Percentiles rank a stretch among this genome's conserved stretches.
Evolutionary conservation across 1,140 invertebrate species (phyloP).

Genomic region (Platorchestia sp.): DNA sequence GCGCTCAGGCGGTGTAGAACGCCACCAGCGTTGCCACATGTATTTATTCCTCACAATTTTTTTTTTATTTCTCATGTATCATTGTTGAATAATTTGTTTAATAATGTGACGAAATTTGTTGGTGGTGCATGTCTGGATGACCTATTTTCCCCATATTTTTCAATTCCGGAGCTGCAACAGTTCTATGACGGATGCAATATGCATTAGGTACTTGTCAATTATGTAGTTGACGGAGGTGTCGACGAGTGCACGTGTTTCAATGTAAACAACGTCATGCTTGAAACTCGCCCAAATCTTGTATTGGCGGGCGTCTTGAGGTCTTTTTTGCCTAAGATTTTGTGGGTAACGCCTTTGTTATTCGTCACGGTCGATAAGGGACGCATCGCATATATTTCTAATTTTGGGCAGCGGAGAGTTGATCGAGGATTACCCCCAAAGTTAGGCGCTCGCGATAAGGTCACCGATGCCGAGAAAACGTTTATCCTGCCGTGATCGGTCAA

Average conservation of each 20-base stretch:
- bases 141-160: background rate
- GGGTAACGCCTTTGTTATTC: conserved; percentile 31
- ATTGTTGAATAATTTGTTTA: background rate
- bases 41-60: conserved; percentile 50
- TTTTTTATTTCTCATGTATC: conserved; percentile 10
- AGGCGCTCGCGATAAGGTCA: conserved; percentile 51
- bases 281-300: conserved; percentile 47
- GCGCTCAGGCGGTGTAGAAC: conserved; percentile 66
- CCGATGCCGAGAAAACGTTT: conserved; percentile 45
- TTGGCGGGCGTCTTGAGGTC: background rate
- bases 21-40: conserved; percentile 61
- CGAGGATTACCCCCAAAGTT: conserved; percentile 49
- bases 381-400: conserved; percentile 38
- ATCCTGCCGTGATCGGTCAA: conserved; percentile 49
- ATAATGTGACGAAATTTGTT: background rate
- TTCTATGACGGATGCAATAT: conserved; percentile 62
- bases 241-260: conserved; percentile 65
- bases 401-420: conserved; percentile 41
- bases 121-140: background rate
- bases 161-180: background rate
- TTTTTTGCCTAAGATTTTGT: background rate
- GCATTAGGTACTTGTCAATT: conserved; percentile 67
- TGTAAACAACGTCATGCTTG: conserved; percentile 65
- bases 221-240: conserved; percentile 65
- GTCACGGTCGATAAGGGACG: conserved; percentile 15